Percentiles rank a stretch among this genome's conserved stretches.
Evolutionary conservation across 2,797 vertebrate species (phyloP).

Genomic region (Hydrolagus colliei): DNA sequence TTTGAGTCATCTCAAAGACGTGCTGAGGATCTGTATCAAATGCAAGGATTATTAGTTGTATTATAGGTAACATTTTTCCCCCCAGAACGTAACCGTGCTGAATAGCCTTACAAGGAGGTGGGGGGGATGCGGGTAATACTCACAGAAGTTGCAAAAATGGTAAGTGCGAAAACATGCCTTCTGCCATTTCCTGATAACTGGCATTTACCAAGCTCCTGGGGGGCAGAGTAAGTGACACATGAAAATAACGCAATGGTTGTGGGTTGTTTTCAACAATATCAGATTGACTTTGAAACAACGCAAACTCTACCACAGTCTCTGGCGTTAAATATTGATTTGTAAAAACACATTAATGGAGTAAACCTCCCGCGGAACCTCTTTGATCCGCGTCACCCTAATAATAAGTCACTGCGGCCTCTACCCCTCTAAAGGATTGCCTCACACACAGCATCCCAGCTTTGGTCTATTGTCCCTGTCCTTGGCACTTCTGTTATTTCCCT

Average conservation of each 20-base stretch:
- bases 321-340: no score
- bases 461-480: not conserved
- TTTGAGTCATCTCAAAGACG: no score
- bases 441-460: not conserved
- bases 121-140: slow-evolving; percentile 50
- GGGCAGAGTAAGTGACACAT: slow-evolving; percentile 28
- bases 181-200: slow-evolving; percentile 87
- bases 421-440: not conserved
- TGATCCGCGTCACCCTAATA: not conserved
- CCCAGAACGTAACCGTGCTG: not conserved
- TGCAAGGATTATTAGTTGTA: no score
- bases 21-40: no score
- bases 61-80: not conserved
- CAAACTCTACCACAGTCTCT: no score
- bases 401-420: not conserved
- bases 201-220: slow-evolving; percentile 91
- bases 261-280: not conserved
- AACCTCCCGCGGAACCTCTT: not conserved
- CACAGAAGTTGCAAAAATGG: slow-evolving; percentile 90
- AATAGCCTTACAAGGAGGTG: no score
- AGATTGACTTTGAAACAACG: not conserved
- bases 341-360: not conserved
- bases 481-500: not conserved
- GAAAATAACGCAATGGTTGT: not conserved
- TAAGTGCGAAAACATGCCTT: slow-evolving; percentile 91